Percentiles rank a stretch among this genome's conserved stretches.
These are phyloP conservation scores for Eutolmus rufibarbis DNA, from an alignment of 2,888 invertebrate genomes.

Conservation along the genomic window DNA sequence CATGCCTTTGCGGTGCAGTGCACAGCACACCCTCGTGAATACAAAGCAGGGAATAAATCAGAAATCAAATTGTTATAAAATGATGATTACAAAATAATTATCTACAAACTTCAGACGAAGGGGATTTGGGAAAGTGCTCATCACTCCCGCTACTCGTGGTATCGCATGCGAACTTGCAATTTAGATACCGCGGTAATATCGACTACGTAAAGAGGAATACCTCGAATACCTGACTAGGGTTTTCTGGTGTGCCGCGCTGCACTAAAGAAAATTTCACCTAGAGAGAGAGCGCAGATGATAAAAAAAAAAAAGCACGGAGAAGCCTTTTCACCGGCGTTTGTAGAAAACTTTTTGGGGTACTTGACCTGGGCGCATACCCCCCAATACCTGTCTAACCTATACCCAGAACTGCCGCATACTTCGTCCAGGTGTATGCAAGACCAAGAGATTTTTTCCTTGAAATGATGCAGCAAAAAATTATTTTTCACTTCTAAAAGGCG, in stretches of 20 bases:
- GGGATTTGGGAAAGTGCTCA: background rate
- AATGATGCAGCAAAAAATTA: background rate
- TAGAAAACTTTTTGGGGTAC: slow-evolving; percentile 31
- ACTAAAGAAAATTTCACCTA: background rate
- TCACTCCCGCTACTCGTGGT: background rate
- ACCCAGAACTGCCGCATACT: background rate
- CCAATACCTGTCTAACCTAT: background rate
- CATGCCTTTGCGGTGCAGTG: background rate
- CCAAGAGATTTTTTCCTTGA: background rate
- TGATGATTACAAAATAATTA: slow-evolving; percentile 38
- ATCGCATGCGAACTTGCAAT: slow-evolving; percentile 32
- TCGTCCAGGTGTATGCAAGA: background rate
- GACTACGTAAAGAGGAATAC: background rate
- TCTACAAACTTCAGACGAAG: slow-evolving; percentile 21
- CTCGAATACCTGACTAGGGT: background rate
- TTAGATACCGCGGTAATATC: slow-evolving; percentile 11
- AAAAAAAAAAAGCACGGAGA: background rate
- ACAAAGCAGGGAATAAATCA: slow-evolving; percentile 18
- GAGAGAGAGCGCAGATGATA: background rate
- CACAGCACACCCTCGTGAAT: background rate
- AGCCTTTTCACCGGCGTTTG: background rate
- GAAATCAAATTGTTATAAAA: slow-evolving; percentile 36
- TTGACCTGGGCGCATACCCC: slow-evolving; percentile 6
- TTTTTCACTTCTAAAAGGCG: background rate
- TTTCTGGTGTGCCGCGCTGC: background rate